Conservation (phyloP, 2,797 vertebrate species). For the Syndactyla subalaris region DNA sequence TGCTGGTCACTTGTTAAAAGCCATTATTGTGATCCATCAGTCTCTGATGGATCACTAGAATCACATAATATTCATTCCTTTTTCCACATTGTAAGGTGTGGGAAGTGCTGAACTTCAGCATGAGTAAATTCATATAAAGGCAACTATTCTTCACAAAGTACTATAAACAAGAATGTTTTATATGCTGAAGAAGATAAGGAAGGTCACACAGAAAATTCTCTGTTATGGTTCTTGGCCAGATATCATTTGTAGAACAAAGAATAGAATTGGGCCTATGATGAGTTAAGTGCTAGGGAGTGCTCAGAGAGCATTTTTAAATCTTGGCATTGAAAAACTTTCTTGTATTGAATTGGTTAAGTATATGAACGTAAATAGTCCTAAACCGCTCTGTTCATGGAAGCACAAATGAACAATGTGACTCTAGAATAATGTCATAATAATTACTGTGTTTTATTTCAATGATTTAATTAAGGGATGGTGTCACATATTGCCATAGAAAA, state of each 20-base stretch:
- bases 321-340: not conserved
- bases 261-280: not conserved
- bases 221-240: not conserved
- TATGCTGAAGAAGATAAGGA: not conserved
- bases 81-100: not conserved
- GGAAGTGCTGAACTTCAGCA: not conserved
- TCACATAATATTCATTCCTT: not conserved
- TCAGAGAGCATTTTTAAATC: not conserved
- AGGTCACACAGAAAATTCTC: not conserved
- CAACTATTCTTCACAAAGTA: not conserved
- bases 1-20: not conserved
- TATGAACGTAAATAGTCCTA: not conserved
- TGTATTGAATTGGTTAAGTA: not conserved
- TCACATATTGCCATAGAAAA: not conserved
- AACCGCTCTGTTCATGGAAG: not conserved
- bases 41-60: not conserved
- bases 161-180: not conserved
- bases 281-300: not conserved
- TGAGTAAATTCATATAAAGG: not conserved
- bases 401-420: not conserved
- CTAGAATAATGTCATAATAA: not conserved
- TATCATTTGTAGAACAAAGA: not conserved
- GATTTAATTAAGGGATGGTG: not conserved
- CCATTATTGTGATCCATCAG: not conserved
- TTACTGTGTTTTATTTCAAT: not conserved